Evolutionary conservation across 2,113 vertebrate genomes (phyloP), one percentile per base, ranked within the genome.

Genomic region (Phalacrocorax pelagicus): DNA sequence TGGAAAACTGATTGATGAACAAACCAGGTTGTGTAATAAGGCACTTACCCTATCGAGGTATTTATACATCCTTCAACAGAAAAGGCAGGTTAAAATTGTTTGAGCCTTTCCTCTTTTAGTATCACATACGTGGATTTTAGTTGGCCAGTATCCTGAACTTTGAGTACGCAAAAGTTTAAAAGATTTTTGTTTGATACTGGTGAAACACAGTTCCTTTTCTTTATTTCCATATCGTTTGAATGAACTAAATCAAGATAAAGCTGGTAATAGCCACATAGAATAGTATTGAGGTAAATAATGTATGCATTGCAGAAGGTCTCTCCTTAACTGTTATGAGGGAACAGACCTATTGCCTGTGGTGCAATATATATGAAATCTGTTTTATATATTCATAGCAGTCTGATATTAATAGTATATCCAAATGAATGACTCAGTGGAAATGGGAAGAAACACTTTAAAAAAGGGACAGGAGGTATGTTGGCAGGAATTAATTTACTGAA

Each of bases 241-340:
- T 96, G 29, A 83, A 54, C 70, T 71, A 61, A 83, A 94, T 95
- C 63, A 96, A 72, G 92, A 94, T 85, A 84, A 96, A 96, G 54
- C 77, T 93, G 44, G 69, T 88, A 81, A 80, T 51, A 94, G 70
- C 49, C 90, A 97, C 61, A 89, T 88, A 75, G 77, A 96, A 70
- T 88, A 92, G 87, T 87, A 94, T 7, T 85, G 51, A 92, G 55
- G 77, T 95, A 96, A 91, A 92, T 97, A 94, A 95, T 49, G 42
- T 78, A 90, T 89, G 89, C 69, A 77, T 61, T 96, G 74, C 86
- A 91, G 78, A 94, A 96, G 38, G 82, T 97, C 96, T 91, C 44
- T 72, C 27, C 47, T 92, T 97, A 92, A 82, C 80, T 87, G 42
- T 91, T 96, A 65, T 10, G 10, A 80, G 17, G 67, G 51, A 91